Evolutionary conservation across 2,888 invertebrate species (phyloP), one percentile per base, ranked within the genome.

Genomic region (Troglohyphantes excavatus): DNA sequence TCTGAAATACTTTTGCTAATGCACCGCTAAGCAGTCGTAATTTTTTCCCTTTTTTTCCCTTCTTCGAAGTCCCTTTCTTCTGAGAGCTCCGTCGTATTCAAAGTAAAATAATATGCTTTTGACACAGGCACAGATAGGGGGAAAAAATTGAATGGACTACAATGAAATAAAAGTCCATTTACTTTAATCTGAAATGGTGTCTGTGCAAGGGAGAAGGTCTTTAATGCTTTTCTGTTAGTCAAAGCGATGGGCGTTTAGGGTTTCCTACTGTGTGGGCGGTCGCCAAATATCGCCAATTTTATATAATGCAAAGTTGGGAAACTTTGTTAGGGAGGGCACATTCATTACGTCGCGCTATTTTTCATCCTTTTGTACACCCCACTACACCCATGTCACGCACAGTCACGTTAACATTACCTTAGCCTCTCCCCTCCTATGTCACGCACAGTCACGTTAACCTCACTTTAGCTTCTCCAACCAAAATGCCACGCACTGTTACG

Each of bases 161-260:
- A 73, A 76, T 43, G 88, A 82, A 88, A 88, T 88, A 88, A 88
- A 88, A 88, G 81, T 88, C 88, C 88, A 88, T 88, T 82, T 88
- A 73, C 88, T 88, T 88, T 88, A 88, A 88, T 88, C 88, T 83
- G 63, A 46, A 65, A 59, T 46, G 53, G 43, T 81, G 79, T 72
- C 82, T 82, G 88, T 61, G 39, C 76, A 53, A 21, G 72, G 33
- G 21, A 33, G 46, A 26, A 46, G 26, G 63, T 75, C 76, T 76
- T 68, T 76, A 85, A 85, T 76, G 85, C 85, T 76, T 85, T 75
- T 85, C 85, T 85, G 85, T 85, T 85, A 85, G 87, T 81, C 79
- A 81, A 87, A 39, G 87, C 67, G 76, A 68, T 76, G 27, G n/a
- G n/a, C 67, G 75, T 53, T 5, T n/a, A 33, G 33, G 33, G 33